Evolutionary conservation across 2,113 vertebrate genomes (phyloP), one percentile per base, ranked within the genome.

Genomic region (Danionella cerebrum): DNA sequence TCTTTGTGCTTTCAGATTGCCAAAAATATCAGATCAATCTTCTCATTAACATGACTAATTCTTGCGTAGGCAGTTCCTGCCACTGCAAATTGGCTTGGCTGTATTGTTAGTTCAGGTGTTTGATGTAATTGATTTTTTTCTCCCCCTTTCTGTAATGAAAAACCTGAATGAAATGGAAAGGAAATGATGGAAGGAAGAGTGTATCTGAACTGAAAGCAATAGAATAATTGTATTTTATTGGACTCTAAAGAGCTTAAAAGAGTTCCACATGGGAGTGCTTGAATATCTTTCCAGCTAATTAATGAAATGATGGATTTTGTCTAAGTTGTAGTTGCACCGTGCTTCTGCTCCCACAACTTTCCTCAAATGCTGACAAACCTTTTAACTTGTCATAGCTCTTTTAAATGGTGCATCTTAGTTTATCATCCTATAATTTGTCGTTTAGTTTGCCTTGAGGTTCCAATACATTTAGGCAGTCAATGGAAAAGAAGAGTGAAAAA

Each of bases 21-120:
- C 69, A 72, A 70, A 73, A 86, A 86, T 84, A 84, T 84, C 83
- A 77, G 83, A 78, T 78, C 81, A 71, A 79, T 83, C 78, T 78
- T 67, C 74, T 82, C 83, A 86, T 88, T 87, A 88, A 84, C 84
- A 75, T 83, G 81, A 81, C 84, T 87, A 84, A 89, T 89, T 86
- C 86, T 80, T 87, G 82, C 80, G 80, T 80, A 73, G 70, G 79
- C 77, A 78, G 75, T 82, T 83, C 83, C 83, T 80, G 82, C 76
- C 54, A 52, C 79, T 73, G 79, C 79, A 82, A 85, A 87, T 86
- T 87, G 83, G 82, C 82, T 78, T 71, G 79, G 81, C 83, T 76
- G 85, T 84, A 86, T 82, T 85, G 86, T 90, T 88, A 88, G 84
- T 83, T 88, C 87, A 90, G 86, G 84, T 88, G 86, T 88, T 87